Percentiles rank a stretch among this genome's conserved stretches.
These are phyloP conservation scores for Leptobrachium ailaonicum DNA, from an alignment of 2,113 vertebrate genomes.

Conservation along the genomic window DNA sequence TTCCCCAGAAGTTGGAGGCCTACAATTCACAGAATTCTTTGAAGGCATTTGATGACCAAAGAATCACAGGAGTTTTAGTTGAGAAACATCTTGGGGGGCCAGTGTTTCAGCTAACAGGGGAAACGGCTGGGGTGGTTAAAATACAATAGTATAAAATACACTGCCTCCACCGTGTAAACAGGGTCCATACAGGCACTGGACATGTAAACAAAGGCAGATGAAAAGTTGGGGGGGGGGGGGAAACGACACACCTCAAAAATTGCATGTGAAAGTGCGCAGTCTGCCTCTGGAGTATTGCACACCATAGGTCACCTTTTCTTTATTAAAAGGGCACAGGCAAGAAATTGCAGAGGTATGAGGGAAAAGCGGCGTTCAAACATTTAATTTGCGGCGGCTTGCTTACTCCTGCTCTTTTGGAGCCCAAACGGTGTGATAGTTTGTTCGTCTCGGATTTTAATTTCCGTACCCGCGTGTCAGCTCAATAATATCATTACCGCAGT, in stretches of 20 bases:
- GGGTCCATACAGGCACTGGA: too few relatives aligned
- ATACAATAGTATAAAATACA: too few relatives aligned
- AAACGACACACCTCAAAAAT: not conserved
- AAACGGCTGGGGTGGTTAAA: too few relatives aligned
- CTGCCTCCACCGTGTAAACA: too few relatives aligned
- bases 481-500: constrained; percentile 21
- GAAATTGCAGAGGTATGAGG: not conserved
- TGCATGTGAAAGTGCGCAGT: not conserved
- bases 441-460: constrained; percentile 28
- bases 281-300: not conserved
- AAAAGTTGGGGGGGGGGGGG: too few relatives aligned
- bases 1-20: too few relatives aligned
- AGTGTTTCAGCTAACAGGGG: too few relatives aligned
- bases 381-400: not conserved
- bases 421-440: not conserved
- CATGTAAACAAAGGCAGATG: too few relatives aligned
- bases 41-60: too few relatives aligned
- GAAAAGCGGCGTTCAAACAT: not conserved
- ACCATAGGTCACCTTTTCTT: constrained; percentile 17
- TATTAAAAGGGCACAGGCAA: constrained; percentile 2
- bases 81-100: too few relatives aligned
- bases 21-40: too few relatives aligned
- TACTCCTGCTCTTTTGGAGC: constrained; percentile 11
- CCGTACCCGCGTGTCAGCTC: constrained; percentile 33
- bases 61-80: too few relatives aligned